Conservation (phyloP, 2,797 vertebrate genomes). For the Gila robusta region DNA sequence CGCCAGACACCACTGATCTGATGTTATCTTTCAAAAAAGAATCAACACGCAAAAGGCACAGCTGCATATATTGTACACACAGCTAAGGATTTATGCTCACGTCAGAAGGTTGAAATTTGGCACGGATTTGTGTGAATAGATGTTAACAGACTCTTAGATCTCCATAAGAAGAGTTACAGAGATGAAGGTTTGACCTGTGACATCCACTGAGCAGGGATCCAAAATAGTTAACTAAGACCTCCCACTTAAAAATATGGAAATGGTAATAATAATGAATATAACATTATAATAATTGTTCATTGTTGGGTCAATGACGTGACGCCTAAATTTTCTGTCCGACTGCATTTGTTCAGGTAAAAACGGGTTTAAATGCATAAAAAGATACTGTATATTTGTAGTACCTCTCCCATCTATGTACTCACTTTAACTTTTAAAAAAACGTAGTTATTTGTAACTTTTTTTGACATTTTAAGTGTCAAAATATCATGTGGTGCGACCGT, state of each 20-base stretch:
- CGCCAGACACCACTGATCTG: not conserved
- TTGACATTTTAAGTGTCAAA: too few relatives aligned
- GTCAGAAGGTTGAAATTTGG: constrained; percentile 18
- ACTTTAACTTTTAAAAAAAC: too few relatives aligned
- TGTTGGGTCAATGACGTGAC: not conserved
- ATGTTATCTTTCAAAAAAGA: not conserved
- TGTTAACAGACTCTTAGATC: constrained; percentile 65
- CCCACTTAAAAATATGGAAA: not conserved
- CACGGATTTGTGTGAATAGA: constrained; percentile 59
- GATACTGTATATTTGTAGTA: too few relatives aligned
- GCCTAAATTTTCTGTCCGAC: too few relatives aligned
- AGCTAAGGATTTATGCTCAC: not conserved
- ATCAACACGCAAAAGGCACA: not conserved
- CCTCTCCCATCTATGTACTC: too few relatives aligned
- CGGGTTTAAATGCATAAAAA: too few relatives aligned
- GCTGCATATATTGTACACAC: not conserved
- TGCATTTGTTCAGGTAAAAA: too few relatives aligned
- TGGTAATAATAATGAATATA: not conserved
- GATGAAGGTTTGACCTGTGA: constrained; percentile 50
- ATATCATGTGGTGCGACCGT: too few relatives aligned
- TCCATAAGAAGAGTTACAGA: constrained; percentile 65
- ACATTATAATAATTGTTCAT: not conserved
- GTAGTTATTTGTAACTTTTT: too few relatives aligned
- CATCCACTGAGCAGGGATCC: not conserved
- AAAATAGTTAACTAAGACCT: not conserved